Evolutionary conservation across 2,113 vertebrate species (phyloP).

Genomic region (Halcyon senegalensis): DNA sequence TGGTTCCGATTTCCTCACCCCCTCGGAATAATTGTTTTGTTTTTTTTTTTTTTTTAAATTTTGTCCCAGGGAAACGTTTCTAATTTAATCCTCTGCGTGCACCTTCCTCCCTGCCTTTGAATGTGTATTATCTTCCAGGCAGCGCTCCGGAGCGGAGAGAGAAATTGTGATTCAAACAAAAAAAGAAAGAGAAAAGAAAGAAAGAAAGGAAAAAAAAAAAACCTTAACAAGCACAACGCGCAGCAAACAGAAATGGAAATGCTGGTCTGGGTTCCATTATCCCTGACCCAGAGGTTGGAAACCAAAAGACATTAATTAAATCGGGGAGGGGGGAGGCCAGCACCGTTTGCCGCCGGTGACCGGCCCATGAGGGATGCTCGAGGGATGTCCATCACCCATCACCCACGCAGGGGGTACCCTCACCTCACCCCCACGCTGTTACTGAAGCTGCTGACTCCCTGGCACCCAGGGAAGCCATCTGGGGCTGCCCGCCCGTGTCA

Average conservation of each 20-base stretch:
- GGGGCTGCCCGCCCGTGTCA: neutral
- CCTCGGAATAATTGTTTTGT: neutral
- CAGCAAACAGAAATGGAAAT: conserved; percentile 42
- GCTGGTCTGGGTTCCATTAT: conserved; percentile 61
- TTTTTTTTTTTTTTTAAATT: neutral
- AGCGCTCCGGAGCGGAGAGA: rapidly evolving
- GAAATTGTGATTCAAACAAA: neutral
- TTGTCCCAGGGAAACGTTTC: conserved; percentile 13
- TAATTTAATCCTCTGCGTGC: neutral
- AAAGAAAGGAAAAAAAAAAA: neutral
- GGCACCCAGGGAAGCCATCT: neutral
- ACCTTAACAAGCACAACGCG: neutral
- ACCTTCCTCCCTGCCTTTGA: conserved; percentile 32
- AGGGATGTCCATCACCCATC: neutral
- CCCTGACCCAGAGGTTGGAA: conserved; percentile 62
- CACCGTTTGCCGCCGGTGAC: neutral
- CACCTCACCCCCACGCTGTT: neutral
- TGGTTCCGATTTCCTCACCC: conserved; percentile 34
- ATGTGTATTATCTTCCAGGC: conserved; percentile 21
- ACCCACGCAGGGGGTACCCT: neutral
- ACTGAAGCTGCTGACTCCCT: neutral
- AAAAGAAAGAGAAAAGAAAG: neutral
- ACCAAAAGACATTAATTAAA: conserved; percentile 43
- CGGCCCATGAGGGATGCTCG: rapidly evolving
- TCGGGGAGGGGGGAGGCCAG: neutral